Percentiles rank a stretch among this genome's conserved stretches.
phyloP scores from a whole-genome alignment of 1,140 invertebrate species.

The Drosophila santomea region DNA sequence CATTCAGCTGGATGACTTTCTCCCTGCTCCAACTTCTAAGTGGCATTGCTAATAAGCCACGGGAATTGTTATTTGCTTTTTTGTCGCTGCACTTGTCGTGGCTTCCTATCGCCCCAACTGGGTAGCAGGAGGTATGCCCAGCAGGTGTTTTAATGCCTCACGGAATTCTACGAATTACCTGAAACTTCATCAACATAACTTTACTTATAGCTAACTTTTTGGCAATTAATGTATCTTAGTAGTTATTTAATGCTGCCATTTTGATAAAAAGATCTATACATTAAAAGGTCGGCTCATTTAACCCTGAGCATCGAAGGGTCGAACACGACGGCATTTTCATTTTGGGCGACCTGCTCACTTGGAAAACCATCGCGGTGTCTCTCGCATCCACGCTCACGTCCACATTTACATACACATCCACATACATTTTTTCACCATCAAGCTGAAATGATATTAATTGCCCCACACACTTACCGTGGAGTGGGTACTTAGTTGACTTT shows the following conservation, averaged over 20 bases:
- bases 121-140: constrained; percentile 27
- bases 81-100: constrained; percentile 33
- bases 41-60: constrained; percentile 65
- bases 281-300: neutral
- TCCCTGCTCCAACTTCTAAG: constrained; percentile 55
- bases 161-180: neutral
- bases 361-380: constrained; percentile 28
- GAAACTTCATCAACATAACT: neutral
- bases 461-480: constrained; percentile 30
- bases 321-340: constrained; percentile 22
- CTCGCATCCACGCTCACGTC: constrained; percentile 18
- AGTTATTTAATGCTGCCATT: too few relatives aligned
- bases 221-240: too few relatives aligned
- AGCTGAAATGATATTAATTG: constrained; percentile 74
- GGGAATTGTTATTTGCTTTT: constrained; percentile 24
- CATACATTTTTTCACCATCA: constrained; percentile 1
- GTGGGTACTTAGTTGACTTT: constrained; percentile 58
- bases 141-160: neutral
- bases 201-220: too few relatives aligned
- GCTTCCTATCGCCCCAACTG: constrained; percentile 5
- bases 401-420: neutral
- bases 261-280: too few relatives aligned
- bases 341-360: constrained; percentile 47
- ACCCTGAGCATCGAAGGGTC: constrained; percentile 28
- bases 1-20: constrained; percentile 64